Evolutionary conservation across 2,888 invertebrate species (phyloP), one percentile per base, ranked within the genome.

Genomic region (Yponomeuta evonymella): DNA sequence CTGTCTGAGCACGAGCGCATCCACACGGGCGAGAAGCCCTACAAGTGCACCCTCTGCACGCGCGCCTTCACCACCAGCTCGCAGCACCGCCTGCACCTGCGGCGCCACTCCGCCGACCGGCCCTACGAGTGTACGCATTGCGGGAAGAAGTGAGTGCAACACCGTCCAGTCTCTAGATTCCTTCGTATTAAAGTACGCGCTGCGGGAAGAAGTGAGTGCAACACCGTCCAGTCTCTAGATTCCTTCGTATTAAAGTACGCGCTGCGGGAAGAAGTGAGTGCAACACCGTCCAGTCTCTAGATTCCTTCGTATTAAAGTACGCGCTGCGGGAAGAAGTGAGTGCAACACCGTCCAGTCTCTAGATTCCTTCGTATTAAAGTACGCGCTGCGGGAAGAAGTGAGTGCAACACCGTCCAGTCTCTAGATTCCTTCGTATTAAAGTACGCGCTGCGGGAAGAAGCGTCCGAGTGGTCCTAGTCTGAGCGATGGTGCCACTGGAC

Each of bases 1-100:
- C 88, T 96, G 72, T 94, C 94, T 64, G 96, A 96, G 77, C 96
- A 97, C 85, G 93, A 93, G 83, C 93, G 96, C 71, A 96, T 95
- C 76, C 96, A 97, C 85, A 96, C 93, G 0, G 95, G 96, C 0
- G 96, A 96, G 82, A 95, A 96, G 78, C 97, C 97, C 0, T 97
- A 94, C 84, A 89, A 90, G 74, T 97, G 97, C 82, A 85, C 92
- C 64, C 86, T 92, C 67, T 96, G 96, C 76, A 93, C 94, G 33
- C 93, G 94, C 30, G 93, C 93, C 72, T 96, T 96, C 85, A 95
- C 96, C 62, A 96, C 96, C 0, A 95, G 95, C 11, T 95, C 95
- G 30, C 96, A 96, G 82, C 94, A 93, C 78, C 94, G 95, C 68
- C 88, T 95, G 74, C 96, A 96, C 79, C 86, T 93, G 29, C 93